Evolutionary conservation across 2,113 vertebrate species (phyloP).

Genomic region (Cheilinus undulatus): DNA sequence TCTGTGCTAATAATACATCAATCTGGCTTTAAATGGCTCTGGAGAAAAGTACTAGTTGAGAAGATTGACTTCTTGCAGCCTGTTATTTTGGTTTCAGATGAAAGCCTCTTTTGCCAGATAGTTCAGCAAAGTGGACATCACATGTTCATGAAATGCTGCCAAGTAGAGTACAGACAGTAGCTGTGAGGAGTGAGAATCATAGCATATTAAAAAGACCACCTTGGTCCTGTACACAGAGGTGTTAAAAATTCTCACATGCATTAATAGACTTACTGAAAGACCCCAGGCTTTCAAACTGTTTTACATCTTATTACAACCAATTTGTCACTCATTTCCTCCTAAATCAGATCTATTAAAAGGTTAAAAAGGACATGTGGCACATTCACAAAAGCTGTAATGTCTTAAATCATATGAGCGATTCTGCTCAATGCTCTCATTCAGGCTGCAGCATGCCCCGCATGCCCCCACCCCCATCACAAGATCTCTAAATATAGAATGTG

Average conservation of each 20-base stretch:
- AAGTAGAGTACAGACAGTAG: not conserved
- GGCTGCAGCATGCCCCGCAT: constrained; percentile 19
- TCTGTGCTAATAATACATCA: too few species aligned
- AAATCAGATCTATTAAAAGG: too few species aligned
- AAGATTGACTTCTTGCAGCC: not conserved
- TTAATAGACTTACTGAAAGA: too few species aligned
- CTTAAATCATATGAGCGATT: constrained; percentile 14
- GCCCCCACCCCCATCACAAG: constrained; percentile 48
- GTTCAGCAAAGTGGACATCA: constrained; percentile 18
- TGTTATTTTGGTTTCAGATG: constrained; percentile 40
- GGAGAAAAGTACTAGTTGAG: constrained; percentile 2
- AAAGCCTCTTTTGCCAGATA: constrained; percentile 39
- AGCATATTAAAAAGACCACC: not conserved
- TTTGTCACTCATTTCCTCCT: too few species aligned
- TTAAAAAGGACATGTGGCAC: constrained; percentile 2
- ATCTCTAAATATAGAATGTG: constrained; percentile 68
- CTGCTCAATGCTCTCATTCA: constrained; percentile 16
- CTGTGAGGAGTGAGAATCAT: not conserved
- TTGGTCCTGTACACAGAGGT: not conserved
- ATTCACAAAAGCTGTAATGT: not conserved
- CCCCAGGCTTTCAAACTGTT: not conserved
- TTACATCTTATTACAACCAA: not conserved
- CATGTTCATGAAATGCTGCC: constrained; percentile 16
- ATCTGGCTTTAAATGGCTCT: too few species aligned
- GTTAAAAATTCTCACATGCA: not conserved